Conservation (phyloP, 2,888 invertebrate genomes). For the Scelioninae gen. 1 region DNA sequence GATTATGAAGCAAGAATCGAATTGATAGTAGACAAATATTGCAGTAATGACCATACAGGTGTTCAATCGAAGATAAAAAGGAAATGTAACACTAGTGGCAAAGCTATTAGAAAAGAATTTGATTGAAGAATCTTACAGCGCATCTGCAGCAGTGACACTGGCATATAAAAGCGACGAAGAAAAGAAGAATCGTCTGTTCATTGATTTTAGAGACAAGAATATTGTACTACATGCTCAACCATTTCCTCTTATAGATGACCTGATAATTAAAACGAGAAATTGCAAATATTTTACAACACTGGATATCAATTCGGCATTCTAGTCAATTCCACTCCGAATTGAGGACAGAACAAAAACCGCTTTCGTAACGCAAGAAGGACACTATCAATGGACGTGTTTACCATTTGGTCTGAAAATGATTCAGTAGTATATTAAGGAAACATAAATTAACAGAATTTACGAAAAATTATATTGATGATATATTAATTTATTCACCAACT, state of each 20-base stretch:
- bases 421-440: constrained; percentile 58
- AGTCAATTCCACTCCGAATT: constrained; percentile 70
- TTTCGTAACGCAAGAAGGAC: constrained; percentile 46
- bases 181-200: constrained; percentile 71
- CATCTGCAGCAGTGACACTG: no score
- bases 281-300: constrained; percentile 44
- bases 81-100: no score
- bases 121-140: no score
- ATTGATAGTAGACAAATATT: no score
- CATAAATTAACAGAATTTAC: constrained; percentile 33
- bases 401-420: constrained; percentile 61
- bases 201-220: constrained; percentile 71
- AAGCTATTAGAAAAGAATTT: no score
- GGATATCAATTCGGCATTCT: constrained; percentile 74
- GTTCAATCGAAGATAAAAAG: no score
- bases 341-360: constrained; percentile 69
- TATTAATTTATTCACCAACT: constrained; percentile 48
- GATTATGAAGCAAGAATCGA: no score
- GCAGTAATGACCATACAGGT: no score
- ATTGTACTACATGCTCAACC: constrained; percentile 23
- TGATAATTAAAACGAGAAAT: neutral
- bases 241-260: neutral
- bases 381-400: constrained; percentile 58
- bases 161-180: constrained; percentile 55
- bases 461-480: constrained; percentile 61